These are phyloP conservation scores for Ahaetulla prasina DNA, from an alignment of 2,113 vertebrate genomes.

Conservation along the genomic window DNA sequence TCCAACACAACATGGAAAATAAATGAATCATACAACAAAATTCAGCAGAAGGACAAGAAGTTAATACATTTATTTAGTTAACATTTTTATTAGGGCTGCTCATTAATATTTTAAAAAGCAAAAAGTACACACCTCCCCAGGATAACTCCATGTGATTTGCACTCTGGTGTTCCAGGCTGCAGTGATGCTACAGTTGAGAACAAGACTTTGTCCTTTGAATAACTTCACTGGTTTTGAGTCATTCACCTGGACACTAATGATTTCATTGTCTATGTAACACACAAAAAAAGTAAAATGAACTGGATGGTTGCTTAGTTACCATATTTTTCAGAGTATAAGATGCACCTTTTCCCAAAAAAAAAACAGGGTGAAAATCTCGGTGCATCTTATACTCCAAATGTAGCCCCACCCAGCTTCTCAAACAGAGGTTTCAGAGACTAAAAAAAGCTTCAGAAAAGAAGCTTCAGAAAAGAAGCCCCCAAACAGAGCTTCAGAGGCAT, in stretches of 20 bases:
- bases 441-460: too few species aligned
- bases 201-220: slow-evolving; percentile 75
- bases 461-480: too few species aligned
- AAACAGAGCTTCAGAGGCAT: too few species aligned
- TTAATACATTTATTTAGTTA: background rate
- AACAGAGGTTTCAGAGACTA: too few species aligned
- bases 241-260: slow-evolving; percentile 80
- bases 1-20: background rate
- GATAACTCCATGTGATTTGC: slow-evolving; percentile 86
- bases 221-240: slow-evolving; percentile 70
- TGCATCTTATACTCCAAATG: too few species aligned
- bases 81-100: background rate
- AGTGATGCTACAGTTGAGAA: slow-evolving; percentile 84
- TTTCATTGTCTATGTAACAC: slow-evolving; percentile 75
- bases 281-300: slow-evolving; percentile 9
- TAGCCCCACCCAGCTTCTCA: too few species aligned
- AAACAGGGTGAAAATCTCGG: too few species aligned
- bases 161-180: slow-evolving; percentile 88
- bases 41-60: slow-evolving; percentile 39
- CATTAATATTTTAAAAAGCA: background rate
- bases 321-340: too few species aligned
- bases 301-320: background rate
- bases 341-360: too few species aligned
- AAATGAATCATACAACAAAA: slow-evolving; percentile 43
- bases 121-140: slow-evolving; percentile 78